Base-by-base conservation (phyloP, 2,113 vertebrate genomes). In the Polypterus senegalus region DNA sequence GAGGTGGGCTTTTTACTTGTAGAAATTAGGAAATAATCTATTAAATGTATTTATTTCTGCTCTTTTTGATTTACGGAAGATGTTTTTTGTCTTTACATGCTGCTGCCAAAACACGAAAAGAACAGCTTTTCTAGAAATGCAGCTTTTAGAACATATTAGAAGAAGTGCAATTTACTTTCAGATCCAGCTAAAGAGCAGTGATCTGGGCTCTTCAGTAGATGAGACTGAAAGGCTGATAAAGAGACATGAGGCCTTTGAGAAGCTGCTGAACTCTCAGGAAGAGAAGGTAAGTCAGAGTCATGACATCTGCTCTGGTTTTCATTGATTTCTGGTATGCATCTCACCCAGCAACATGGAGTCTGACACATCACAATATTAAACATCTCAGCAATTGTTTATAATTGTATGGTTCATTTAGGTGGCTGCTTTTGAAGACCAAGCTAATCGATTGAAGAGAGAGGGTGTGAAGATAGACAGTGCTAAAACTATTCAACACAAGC, bases 181-280 rank as follows among this genome's bases (percentile, higher is more conserved):
- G 92, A 77, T 83, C 52, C 82, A 85, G 74, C 68, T 96, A 74
- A 85, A 86, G 76, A 89, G 78, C 74, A 75, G 84, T 70, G 77
- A 77, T 66, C 70, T 91, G 0, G 91, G 88, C 61, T 76, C 65
- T 55, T 86, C 88, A 0, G 87, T 86, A 62, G 86, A 89, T 61
- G 90, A 92, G 71, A 77, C 86, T 3, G 91, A 93, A 2, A 81
- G 70, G 65, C 70, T 90, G 68, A 89, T 92, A 65, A 85, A 73
- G 71, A 87, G 87, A 47, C 92, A 95, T 1, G 81, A 88, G 43
- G 82, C 87, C 61, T 97, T 97, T 71, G 88, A 90, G 76, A 95
- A 94, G 65, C 74, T 95, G 69, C 84, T 97, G 59, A 49, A 65
- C 44, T 79, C 86, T 43, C 94, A 93, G 77, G 89, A 94, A 62